These are phyloP conservation scores for Poecilia latipinna DNA, from an alignment of 2,113 vertebrate species.

Conservation along the genomic window DNA sequence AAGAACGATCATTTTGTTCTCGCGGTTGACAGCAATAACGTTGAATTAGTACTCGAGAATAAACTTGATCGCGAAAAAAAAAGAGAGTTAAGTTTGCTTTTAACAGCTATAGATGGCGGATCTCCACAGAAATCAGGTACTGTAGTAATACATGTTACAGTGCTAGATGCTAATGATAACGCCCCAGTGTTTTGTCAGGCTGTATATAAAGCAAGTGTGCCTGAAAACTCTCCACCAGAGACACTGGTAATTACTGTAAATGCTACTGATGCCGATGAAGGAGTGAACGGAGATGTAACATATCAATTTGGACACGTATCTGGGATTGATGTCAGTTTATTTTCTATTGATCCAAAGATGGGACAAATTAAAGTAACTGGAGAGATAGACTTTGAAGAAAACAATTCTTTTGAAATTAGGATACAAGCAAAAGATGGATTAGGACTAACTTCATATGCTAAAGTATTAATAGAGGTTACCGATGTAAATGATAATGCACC, in stretches of 20 bases:
- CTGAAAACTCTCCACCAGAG: slow-evolving; percentile 14
- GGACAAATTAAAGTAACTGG: slow-evolving; percentile 9
- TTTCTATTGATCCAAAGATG: slow-evolving; percentile 9
- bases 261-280: neutral
- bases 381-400: neutral
- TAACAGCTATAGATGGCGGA: slow-evolving; percentile 14
- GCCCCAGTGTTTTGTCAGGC: neutral
- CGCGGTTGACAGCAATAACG: neutral
- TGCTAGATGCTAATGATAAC: slow-evolving; percentile 39
- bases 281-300: slow-evolving; percentile 36
- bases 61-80: slow-evolving; percentile 19
- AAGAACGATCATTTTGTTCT: slow-evolving; percentile 73
- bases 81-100: neutral
- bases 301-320: slow-evolving; percentile 60
- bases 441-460: slow-evolving; percentile 72
- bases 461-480: slow-evolving; percentile 63
- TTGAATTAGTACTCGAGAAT: slow-evolving; percentile 9
- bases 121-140: slow-evolving; percentile 33
- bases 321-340: slow-evolving; percentile 62
- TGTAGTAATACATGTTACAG: slow-evolving; percentile 8
- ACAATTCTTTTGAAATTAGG: slow-evolving; percentile 74
- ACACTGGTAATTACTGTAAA: neutral
- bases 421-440: slow-evolving; percentile 78
- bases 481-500: slow-evolving; percentile 79
- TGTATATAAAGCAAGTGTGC: neutral